phyloP scores from a whole-genome alignment of 2,888 invertebrate species.

The Aproaerema taeniolella region DNA sequence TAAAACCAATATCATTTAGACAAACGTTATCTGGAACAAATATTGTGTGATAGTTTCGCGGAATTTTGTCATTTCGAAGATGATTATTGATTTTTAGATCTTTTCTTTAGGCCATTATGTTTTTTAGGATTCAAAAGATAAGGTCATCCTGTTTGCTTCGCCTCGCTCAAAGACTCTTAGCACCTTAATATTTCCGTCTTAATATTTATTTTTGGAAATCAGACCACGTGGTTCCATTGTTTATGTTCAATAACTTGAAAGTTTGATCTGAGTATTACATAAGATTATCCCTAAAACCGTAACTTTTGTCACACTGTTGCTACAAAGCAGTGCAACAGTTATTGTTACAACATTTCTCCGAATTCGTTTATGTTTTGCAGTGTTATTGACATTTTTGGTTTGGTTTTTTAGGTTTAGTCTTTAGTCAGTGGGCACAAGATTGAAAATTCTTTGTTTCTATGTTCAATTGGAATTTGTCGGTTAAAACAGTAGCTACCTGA shows the following conservation, averaged over 20 bases:
- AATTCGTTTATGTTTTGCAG: neutral
- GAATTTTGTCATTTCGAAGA: slow-evolving; percentile 50
- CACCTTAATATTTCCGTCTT: neutral
- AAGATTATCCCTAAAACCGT: slow-evolving; percentile 42
- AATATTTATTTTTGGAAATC: slow-evolving; percentile 13
- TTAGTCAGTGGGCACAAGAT: no score
- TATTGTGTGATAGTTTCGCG: slow-evolving; percentile 66
- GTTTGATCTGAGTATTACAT: no score
- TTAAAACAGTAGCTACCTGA: slow-evolving; percentile 59
- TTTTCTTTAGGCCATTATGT: slow-evolving; percentile 25
- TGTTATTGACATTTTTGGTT: no score
- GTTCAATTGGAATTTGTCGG: slow-evolving; percentile 23
- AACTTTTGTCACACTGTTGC: no score
- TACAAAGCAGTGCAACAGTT: no score
- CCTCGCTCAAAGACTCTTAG: slow-evolving; percentile 11
- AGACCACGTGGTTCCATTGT: slow-evolving; percentile 14
- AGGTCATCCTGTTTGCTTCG: slow-evolving; percentile 45
- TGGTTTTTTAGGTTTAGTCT: no score
- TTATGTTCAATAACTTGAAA: neutral
- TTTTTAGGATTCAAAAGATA: no score
- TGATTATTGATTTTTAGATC: slow-evolving; percentile 55
- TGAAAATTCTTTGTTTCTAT: neutral
- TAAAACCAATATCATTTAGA: slow-evolving; percentile 63
- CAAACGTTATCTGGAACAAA: slow-evolving; percentile 66
- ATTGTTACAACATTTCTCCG: no score